Evolutionary conservation across 2,888 invertebrate species (phyloP).

Genomic region (Cylindroiulus punctatus): DNA sequence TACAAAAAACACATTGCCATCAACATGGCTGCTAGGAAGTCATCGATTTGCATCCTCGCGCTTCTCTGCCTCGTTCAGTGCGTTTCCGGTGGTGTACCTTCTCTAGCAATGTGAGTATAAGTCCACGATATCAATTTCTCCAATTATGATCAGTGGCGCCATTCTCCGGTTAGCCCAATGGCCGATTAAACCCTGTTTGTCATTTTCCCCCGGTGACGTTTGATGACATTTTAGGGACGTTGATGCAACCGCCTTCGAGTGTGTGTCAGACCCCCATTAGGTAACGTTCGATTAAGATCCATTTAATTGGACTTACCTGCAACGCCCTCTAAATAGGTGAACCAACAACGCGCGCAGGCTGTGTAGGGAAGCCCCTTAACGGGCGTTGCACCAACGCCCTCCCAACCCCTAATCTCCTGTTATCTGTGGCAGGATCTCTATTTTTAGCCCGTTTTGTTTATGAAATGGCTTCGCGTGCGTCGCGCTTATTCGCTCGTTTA

Average conservation of each 20-base stretch:
- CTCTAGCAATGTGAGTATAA: background rate
- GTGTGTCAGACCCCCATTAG: background rate
- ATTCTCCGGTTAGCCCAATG: background rate
- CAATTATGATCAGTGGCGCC: background rate
- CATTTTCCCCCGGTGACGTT: too few species aligned
- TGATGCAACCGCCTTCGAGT: background rate
- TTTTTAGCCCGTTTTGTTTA: conserved; percentile 22
- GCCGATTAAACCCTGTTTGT: background rate
- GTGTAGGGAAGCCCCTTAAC: background rate
- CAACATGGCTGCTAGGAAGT: background rate
- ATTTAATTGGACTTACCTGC: too few species aligned
- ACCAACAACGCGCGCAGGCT: background rate
- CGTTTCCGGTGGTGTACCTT: background rate
- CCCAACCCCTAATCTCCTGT: background rate
- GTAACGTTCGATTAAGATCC: background rate
- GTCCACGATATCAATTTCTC: background rate
- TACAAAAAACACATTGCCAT: background rate
- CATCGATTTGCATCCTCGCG: background rate
- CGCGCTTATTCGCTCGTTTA: background rate
- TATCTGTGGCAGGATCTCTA: background rate
- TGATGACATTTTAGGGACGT: background rate
- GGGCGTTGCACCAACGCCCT: background rate
- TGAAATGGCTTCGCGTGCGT: background rate
- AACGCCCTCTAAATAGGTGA: background rate
- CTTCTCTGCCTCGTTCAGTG: background rate